Conservation (phyloP, 2,797 vertebrate genomes). For the Danio kyathit region DNA sequence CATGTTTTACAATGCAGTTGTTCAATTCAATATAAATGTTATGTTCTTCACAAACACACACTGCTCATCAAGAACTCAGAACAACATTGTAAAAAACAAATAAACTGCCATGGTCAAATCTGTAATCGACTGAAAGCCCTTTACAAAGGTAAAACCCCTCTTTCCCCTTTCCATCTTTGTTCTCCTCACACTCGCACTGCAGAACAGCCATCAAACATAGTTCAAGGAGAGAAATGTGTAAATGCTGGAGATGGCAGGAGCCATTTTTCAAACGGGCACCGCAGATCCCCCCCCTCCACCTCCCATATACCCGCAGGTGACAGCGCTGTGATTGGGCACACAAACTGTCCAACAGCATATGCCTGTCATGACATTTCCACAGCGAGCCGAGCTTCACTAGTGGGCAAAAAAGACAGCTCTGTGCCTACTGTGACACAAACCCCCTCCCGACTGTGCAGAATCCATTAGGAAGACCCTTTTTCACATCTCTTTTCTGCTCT, state of each 20-base stretch:
- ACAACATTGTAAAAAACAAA: no score
- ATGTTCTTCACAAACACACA: no score
- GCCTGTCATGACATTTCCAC: conserved; percentile 64
- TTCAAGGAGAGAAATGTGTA: conserved; percentile 47
- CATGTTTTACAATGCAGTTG: no score
- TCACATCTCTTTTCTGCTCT: conserved; percentile 45
- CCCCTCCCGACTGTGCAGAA: conserved; percentile 49
- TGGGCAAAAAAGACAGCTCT: conserved; percentile 57
- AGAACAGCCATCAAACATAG: conserved; percentile 8
- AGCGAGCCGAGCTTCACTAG: conserved; percentile 54
- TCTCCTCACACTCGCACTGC: conserved; percentile 19
- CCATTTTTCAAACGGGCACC: conserved; percentile 54
- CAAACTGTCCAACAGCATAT: conserved; percentile 61
- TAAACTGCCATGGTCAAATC: no score
- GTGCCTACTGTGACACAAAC: conserved; percentile 54
- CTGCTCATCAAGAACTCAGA: no score
- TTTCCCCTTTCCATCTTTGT: conserved; percentile 17
- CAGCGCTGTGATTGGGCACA: conserved; percentile 54
- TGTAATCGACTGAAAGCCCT: not conserved
- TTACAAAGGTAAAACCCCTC: not conserved
- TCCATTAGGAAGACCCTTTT: conserved; percentile 59
- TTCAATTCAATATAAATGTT: no score
- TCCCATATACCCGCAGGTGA: conserved; percentile 57
- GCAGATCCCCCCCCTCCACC: conserved; percentile 6
- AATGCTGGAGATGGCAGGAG: conserved; percentile 50